A percentile compares a stretch with the other conserved stretches of the same genome.
Conservation (phyloP, 92 coral and sea anemone genomes). For the Zoanthus solanderi region DNA sequence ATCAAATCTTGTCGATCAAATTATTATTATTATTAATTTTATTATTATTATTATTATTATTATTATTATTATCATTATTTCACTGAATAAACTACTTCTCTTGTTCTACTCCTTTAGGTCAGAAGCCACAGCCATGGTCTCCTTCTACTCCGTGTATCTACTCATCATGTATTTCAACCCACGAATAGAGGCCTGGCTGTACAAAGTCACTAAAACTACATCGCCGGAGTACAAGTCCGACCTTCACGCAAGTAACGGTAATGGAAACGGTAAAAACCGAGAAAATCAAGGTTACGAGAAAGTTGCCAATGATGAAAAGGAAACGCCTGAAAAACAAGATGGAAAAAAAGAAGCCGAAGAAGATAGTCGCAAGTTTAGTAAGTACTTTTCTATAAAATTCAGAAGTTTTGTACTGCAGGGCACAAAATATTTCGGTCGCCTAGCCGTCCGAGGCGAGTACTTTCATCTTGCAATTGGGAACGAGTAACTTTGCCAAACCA, state of each 20-base stretch:
- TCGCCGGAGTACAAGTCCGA: constrained; percentile 88
- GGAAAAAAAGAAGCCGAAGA: constrained; percentile 18
- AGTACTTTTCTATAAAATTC: not conserved
- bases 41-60: too few species aligned
- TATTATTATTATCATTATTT: too few species aligned
- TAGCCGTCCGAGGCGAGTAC: not conserved
- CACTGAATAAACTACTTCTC: too few species aligned
- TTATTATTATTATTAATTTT: too few species aligned
- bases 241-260: constrained; percentile 70
- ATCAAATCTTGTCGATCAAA: too few species aligned
- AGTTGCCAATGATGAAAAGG: constrained; percentile 31
- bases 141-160: constrained; percentile 90
- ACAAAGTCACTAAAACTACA: constrained; percentile 86
- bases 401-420: not conserved
- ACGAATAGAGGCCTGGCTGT: constrained; percentile 82
- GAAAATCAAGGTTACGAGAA: not conserved
- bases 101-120: constrained; percentile 70
- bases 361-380: not conserved
- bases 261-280: constrained; percentile 19
- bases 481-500: too few species aligned
- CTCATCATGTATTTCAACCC: constrained; percentile 98
- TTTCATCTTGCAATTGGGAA: not conserved
- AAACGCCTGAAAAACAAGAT: not conserved
- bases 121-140: constrained; percentile 97
- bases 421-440: not conserved